Conservation (phyloP, 2,888 invertebrate genomes). For the Drosophila rellima region DNA sequence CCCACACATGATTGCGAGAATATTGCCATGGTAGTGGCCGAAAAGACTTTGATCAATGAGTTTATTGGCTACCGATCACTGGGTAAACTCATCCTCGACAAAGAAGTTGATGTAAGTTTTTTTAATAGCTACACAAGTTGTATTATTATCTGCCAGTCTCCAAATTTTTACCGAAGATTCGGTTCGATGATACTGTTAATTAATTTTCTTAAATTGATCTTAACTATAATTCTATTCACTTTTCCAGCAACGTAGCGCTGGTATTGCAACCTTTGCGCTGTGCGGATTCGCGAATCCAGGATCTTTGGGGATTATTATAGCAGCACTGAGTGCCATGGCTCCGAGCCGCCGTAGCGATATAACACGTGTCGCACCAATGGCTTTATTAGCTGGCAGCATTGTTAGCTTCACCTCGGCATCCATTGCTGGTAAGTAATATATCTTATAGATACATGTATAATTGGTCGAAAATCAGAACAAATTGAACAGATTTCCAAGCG, state of each 20-base stretch:
- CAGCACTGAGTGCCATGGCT: slow-evolving; percentile 90
- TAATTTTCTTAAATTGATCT: neutral
- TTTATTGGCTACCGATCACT: slow-evolving; percentile 94
- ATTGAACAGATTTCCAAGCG: no score
- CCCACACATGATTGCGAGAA: slow-evolving; percentile 88
- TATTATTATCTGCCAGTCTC: no score
- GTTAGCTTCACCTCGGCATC: slow-evolving; percentile 62
- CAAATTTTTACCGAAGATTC: no score
- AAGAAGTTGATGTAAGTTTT: slow-evolving; percentile 33
- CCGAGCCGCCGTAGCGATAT: slow-evolving; percentile 85
- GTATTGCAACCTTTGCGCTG: slow-evolving; percentile 94
- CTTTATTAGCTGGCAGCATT: slow-evolving; percentile 43
- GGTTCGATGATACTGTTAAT: no score
- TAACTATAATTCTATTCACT: neutral
- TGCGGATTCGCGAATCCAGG: slow-evolving; percentile 96
- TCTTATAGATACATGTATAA: no score
- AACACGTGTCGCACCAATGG: slow-evolving; percentile 18
- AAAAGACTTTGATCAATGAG: slow-evolving; percentile 96
- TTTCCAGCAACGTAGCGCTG: slow-evolving; percentile 89
- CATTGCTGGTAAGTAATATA: slow-evolving; percentile 44
- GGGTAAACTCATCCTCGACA: slow-evolving; percentile 87
- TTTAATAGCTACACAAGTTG: neutral
- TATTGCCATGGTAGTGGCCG: slow-evolving; percentile 93
- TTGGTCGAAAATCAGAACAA: no score
- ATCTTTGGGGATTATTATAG: slow-evolving; percentile 93